Evolutionary conservation across 2,113 vertebrate species (phyloP).

Genomic region (Chlorodrepanis virens): DNA sequence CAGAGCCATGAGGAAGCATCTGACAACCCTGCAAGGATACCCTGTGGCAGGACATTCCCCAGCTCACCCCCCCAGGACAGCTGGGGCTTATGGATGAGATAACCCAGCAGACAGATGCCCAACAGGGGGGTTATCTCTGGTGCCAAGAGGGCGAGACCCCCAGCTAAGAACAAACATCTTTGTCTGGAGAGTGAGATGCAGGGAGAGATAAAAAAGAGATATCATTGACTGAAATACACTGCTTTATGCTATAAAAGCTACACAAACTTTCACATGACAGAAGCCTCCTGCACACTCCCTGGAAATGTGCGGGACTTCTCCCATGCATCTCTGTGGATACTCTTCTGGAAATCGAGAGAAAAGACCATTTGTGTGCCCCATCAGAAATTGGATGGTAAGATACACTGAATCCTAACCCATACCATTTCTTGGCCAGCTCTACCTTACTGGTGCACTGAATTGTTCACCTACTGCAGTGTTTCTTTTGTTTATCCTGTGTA

Average conservation of each 20-base stretch:
- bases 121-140: background rate
- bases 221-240: background rate
- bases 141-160: background rate
- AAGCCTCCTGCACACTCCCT: background rate
- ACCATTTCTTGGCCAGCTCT: background rate
- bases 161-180: background rate
- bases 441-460: background rate
- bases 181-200: background rate
- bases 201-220: background rate
- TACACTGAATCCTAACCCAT: background rate
- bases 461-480: background rate
- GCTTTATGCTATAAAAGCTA: background rate
- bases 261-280: background rate
- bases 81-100: background rate
- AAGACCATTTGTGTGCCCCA: background rate
- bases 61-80: background rate
- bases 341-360: background rate
- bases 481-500: background rate
- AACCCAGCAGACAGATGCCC: background rate
- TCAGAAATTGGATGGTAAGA: background rate
- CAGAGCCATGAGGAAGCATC: background rate
- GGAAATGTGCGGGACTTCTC: background rate
- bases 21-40: background rate
- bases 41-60: background rate
- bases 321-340: background rate